phyloP scores from a whole-genome alignment of 92 coral and sea anemone genomes.

The Virgularia gustaviana region DNA sequence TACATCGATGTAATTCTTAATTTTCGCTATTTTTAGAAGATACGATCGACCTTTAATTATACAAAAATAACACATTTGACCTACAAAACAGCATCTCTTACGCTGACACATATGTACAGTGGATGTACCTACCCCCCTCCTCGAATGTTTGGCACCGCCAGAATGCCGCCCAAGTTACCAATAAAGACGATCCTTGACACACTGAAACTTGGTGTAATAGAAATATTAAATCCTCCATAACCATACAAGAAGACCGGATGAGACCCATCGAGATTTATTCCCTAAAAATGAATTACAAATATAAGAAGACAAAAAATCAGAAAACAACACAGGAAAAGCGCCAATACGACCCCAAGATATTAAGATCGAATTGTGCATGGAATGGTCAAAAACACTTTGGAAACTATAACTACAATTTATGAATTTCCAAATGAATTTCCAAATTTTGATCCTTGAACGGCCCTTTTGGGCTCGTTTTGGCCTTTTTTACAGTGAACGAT shows the following conservation, averaged over 20 bases:
- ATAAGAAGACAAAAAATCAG: background rate
- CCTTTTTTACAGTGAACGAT: too few relatives aligned
- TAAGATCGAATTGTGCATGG: too few relatives aligned
- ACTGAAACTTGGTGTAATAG: constrained; percentile 89
- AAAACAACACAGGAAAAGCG: background rate
- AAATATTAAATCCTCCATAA: constrained; percentile 92
- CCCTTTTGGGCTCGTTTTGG: too few relatives aligned
- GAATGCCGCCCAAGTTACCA: constrained; percentile 79
- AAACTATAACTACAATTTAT: too few relatives aligned
- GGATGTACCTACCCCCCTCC: constrained; percentile 95
- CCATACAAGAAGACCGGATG: constrained; percentile 86
- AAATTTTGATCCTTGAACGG: too few relatives aligned
- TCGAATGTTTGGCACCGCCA: constrained; percentile 87
- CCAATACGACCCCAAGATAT: too few relatives aligned
- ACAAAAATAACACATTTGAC: background rate
- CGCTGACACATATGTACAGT: background rate
- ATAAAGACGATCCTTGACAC: constrained; percentile 84
- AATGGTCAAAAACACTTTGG: too few relatives aligned
- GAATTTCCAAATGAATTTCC: too few relatives aligned
- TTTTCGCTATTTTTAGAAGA: too few relatives aligned
- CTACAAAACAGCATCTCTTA: background rate
- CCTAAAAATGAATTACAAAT: too few relatives aligned
- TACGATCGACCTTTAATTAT: too few relatives aligned
- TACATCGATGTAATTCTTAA: too few relatives aligned
- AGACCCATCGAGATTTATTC: constrained; percentile 66